Conservation (phyloP, 2,888 invertebrate genomes). For the Frankliniella fusca region DNA sequence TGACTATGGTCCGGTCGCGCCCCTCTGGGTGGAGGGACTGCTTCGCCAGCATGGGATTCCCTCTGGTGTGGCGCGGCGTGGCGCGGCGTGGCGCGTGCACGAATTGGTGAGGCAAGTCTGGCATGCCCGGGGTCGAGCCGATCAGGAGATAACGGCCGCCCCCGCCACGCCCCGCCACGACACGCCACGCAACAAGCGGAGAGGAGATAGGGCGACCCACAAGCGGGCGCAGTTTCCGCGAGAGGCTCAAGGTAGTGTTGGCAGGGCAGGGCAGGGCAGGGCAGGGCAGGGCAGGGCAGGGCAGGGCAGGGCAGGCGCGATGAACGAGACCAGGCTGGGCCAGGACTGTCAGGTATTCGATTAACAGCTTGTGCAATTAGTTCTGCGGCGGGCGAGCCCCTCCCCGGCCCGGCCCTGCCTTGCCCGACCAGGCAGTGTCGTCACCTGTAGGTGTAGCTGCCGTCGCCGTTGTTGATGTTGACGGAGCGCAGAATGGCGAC, state of each 20-base stretch:
- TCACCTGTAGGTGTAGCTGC: slow-evolving; percentile 45
- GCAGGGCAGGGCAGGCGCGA: neutral
- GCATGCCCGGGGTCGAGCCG: neutral
- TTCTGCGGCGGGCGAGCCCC: too few relatives aligned
- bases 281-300: neutral
- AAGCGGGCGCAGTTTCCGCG: neutral
- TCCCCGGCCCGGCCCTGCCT: too few relatives aligned
- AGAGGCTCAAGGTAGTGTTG: neutral
- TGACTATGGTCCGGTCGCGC: too few relatives aligned
- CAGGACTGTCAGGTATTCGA: neutral
- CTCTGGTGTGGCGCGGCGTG: too few relatives aligned
- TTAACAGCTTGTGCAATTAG: too few relatives aligned
- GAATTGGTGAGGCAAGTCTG: slow-evolving; percentile 4
- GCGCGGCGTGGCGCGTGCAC: neutral
- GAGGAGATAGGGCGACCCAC: neutral
- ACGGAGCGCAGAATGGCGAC: slow-evolving; percentile 44
- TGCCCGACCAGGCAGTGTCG: slow-evolving; percentile 35
- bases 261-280: neutral
- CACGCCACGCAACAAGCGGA: neutral
- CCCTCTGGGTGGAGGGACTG: neutral
- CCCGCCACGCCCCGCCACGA: neutral
- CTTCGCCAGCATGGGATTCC: neutral
- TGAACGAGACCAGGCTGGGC: neutral
- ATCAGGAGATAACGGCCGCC: neutral
- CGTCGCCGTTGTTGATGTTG: slow-evolving; percentile 45